These are phyloP conservation scores for Actenoides hombroni DNA, from an alignment of 2,113 vertebrate genomes.

Conservation along the genomic window DNA sequence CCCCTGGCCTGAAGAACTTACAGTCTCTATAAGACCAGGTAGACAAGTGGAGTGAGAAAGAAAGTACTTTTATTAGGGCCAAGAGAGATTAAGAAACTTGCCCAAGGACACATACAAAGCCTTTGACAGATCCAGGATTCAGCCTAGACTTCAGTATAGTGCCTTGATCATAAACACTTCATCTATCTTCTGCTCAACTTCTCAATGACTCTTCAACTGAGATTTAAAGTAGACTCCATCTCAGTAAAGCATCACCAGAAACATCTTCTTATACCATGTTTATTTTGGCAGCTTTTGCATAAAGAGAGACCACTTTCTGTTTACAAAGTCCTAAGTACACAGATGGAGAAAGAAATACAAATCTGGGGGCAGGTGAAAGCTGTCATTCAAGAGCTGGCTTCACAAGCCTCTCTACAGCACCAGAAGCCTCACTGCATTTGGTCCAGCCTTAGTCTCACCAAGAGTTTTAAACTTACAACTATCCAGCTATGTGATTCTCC, in stretches of 20 bases:
- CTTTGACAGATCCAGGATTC: neutral
- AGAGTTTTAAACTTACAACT: neutral
- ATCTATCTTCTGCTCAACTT: neutral
- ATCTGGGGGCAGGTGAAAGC: neutral
- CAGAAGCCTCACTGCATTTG: neutral
- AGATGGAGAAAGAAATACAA: neutral
- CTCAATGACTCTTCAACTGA: neutral
- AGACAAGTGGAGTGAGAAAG: conserved; percentile 40
- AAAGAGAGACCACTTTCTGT: neutral
- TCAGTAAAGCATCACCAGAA: neutral
- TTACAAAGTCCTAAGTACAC: neutral
- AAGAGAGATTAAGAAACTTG: conserved; percentile 5
- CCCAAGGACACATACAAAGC: conserved; percentile 8
- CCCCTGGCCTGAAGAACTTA: neutral
- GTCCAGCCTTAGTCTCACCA: neutral
- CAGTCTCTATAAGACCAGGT: conserved; percentile 19
- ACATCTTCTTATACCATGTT: neutral
- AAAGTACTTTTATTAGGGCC: conserved; percentile 6
- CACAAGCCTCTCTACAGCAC: neutral
- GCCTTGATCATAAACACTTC: neutral
- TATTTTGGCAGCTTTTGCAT: neutral
- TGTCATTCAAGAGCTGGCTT: neutral
- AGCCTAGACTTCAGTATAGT: neutral
- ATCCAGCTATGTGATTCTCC: neutral
- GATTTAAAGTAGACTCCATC: neutral